Base-by-base conservation (phyloP, 2,888 invertebrate genomes). In the Timema cristinae region DNA sequence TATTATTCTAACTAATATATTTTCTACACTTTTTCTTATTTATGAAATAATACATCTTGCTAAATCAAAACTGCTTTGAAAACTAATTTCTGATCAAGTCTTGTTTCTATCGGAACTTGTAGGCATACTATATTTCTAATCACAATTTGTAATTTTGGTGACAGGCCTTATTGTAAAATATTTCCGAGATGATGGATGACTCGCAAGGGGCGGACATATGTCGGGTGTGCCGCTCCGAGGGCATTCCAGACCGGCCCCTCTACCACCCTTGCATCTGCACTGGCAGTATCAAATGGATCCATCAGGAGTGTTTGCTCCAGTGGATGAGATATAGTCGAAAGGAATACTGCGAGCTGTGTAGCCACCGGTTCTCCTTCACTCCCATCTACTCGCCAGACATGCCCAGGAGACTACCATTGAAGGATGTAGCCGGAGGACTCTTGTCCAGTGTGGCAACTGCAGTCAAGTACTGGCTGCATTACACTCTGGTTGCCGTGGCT, bases 351-450 rank as follows among this genome's bases (percentile, higher is more conserved):
- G 99, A 99, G 83, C 84, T 99, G 76, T 99, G 98, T 83, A 95
- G 97, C 75, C 95, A 99, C 84, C 90, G 95, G 74, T 99, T 98
- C 83, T 95, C 97, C 6, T 99, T 99, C 81, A 97, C 96, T 80
- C 99, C 99, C 50, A 98, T 99, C 78, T 99, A 99, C 84, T 96
- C 98, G n/a, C 96, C 98, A 50, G 98, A 99, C 82, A 99, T 99
- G 99, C 99, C 99, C n/a, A 90, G 97, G 74, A 88, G 98, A 74
- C 85, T 99, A 78, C 99, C 99, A 0, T 85, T 99, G 50, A 89
- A 90, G 76, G 98, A 98, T 82, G 93, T 99, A 9, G 88, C 96
- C 0, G 92, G 93, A 66, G 99, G 99, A 4, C 84, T 98, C 68
- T 85, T 96, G 70, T 90, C 92, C 6, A 97, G 96, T 32, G 90